Base-by-base conservation (phyloP, 2,113 vertebrate species). In the Sphaerodactylus townsendi region DNA sequence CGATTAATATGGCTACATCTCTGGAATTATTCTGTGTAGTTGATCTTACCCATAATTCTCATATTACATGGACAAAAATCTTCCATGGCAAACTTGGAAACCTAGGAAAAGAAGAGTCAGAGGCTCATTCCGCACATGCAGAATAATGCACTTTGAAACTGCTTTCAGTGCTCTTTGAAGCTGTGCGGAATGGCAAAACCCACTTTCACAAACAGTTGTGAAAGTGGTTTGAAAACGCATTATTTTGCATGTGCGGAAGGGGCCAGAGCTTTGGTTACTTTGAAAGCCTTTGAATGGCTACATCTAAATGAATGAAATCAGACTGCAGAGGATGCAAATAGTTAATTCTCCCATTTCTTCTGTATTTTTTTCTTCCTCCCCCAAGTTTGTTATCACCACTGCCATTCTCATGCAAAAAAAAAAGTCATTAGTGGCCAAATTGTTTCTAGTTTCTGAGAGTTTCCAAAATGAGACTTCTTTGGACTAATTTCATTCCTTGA, bases 361-460 rank as follows among this genome's bases (percentile, higher is more conserved):
- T 11, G 2, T n/a, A 50, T 44, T 19, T 35, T 65, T 73, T 23
- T 17, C 59, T 14, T 46, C 35, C 68, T 73, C 39, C 30, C 37
- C 59, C 33, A 5, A 48, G 28, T 50, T 74, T 50, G 33, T 83
- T 69, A 76, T 68, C 64, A 30, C 41, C 33, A 39, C 4, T 62
- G 3, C 41, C 25, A 64, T 62, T 64, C n/a, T 46, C n/a, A 68
- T 68, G 69, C 69, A 53, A 79, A 65, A 59, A 65, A 59, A 73
- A 70, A 68, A 46, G 35, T 68, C 33, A 68, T 83, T 83, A 83
- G 44, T 53, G 90, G 90, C 90, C 90, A 28, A 81, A 33, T 79
- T 86, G 44, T 68, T 87, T 92, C 92, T 90, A 17, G 0, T 86
- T 79, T 46, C 83, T 64, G 89, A 84, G 78, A 77, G 89, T 84